Conservation (phyloP, 2,113 vertebrate species). For the Smithornis capensis region DNA sequence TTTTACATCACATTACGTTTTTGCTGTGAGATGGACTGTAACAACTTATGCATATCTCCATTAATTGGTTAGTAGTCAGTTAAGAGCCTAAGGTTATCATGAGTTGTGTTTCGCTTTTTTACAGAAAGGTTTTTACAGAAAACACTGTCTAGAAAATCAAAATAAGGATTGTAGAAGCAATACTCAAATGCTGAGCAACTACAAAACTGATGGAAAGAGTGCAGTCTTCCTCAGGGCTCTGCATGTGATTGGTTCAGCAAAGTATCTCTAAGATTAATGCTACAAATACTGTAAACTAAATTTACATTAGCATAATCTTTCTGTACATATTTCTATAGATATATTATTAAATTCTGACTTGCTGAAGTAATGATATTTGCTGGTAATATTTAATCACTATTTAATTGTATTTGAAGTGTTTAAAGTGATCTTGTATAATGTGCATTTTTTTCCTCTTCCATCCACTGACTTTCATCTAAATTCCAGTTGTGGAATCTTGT, state of each 20-base stretch:
- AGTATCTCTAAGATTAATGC: neutral
- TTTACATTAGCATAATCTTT: neutral
- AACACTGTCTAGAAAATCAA: neutral
- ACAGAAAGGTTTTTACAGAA: neutral
- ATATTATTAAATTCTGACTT: neutral
- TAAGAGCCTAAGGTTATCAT: neutral
- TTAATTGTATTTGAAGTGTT: neutral
- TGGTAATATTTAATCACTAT: neutral
- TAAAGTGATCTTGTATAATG: neutral
- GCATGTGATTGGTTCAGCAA: neutral
- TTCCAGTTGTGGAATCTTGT: neutral
- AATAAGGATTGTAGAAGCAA: neutral
- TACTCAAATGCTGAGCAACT: neutral
- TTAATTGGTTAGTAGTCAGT: neutral
- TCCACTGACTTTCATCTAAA: neutral
- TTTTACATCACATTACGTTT: neutral
- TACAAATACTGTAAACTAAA: neutral
- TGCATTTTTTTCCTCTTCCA: neutral
- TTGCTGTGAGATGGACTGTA: neutral
- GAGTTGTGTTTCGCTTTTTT: neutral
- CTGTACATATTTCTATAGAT: neutral
- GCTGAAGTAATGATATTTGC: neutral
- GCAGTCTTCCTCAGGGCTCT: neutral
- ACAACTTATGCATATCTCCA: neutral
- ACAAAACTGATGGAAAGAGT: neutral